Conservation (phyloP, 2,113 vertebrate genomes). For the Brienomyrus brachyistius region DNA sequence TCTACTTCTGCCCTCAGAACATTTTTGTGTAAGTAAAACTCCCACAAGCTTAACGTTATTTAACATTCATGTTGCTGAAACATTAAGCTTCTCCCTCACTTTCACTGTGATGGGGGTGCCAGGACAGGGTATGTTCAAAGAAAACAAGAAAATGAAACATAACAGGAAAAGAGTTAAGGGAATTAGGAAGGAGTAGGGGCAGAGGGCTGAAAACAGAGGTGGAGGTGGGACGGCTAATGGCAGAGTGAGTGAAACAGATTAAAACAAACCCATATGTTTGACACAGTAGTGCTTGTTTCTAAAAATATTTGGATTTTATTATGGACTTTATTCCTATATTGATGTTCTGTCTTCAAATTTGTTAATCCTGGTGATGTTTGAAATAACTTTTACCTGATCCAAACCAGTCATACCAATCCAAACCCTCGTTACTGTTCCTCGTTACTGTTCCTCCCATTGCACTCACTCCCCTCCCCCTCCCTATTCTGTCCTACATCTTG, state of each 20-base stretch:
- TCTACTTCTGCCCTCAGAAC: too few relatives aligned
- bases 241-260: neutral
- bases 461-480: neutral
- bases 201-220: neutral
- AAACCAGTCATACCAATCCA: neutral
- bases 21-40: too few relatives aligned
- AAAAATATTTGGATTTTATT: neutral
- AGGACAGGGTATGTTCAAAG: neutral
- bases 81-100: neutral
- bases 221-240: neutral
- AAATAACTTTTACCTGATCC: neutral
- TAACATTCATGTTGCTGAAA: constrained; percentile 42
- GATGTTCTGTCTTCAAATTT: neutral
- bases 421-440: neutral
- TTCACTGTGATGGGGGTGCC: neutral
- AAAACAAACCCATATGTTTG: neutral
- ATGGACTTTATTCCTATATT: neutral
- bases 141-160: neutral
- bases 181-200: neutral
- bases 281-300: neutral
- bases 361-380: neutral
- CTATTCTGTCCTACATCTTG: neutral
- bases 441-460: neutral
- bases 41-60: constrained; percentile 38
- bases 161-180: neutral